phyloP scores from a whole-genome alignment of 1,140 invertebrate genomes.

The Solenopsis invicta region DNA sequence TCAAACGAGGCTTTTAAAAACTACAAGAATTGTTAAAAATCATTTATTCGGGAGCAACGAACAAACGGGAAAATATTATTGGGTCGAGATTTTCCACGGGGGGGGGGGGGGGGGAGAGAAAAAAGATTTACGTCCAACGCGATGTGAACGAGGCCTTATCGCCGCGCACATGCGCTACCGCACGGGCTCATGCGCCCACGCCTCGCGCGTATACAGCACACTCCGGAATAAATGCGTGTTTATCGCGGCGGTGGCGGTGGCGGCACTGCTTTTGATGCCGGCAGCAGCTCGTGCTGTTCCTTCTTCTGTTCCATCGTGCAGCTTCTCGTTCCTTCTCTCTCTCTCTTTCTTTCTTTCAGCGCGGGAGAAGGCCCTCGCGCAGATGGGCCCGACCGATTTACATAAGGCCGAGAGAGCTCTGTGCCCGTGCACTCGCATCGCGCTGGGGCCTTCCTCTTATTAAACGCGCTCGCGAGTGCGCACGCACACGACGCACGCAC shows the following conservation, averaged over 20 bases:
- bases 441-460: conserved; percentile 73
- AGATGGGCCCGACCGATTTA: conserved; percentile 79
- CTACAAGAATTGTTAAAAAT: background rate
- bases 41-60: background rate
- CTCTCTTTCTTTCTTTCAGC: background rate
- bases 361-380: conserved; percentile 56
- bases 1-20: background rate
- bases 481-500: conserved; percentile 45
- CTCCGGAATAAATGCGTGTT: conserved; percentile 84
- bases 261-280: conserved; percentile 82
- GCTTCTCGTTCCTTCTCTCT: conserved; percentile 2
- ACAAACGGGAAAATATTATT: background rate
- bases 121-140: conserved; percentile 47
- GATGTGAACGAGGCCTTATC: conserved; percentile 61
- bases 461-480: conserved; percentile 69
- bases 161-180: conserved; percentile 67
- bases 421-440: conserved; percentile 58
- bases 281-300: conserved; percentile 71
- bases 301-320: conserved; percentile 11
- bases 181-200: conserved; percentile 68
- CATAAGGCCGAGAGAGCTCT: conserved; percentile 74
- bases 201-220: conserved; percentile 68
- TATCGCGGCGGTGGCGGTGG: conserved; percentile 81
- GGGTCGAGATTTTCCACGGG: conserved; percentile 44
- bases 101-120: too few relatives aligned